Evolutionary conservation across 2,888 invertebrate species (phyloP).

Genomic region (Capitulum mitella): DNA sequence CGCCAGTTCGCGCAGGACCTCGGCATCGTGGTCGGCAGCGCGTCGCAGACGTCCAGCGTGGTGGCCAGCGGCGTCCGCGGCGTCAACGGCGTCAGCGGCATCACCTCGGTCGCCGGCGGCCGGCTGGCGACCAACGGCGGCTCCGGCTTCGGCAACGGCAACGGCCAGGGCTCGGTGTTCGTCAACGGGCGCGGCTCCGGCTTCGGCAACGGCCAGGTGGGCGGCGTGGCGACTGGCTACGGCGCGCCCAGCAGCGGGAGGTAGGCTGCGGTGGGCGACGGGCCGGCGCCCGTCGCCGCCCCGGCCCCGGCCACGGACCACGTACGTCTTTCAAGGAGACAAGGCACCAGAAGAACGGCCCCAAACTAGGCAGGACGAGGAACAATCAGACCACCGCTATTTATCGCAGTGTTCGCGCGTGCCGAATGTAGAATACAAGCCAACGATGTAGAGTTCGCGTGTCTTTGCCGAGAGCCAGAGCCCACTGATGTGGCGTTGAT

Average conservation of each 20-base stretch:
- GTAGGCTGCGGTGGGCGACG: neutral
- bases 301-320: neutral
- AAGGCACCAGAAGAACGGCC: neutral
- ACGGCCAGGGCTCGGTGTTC: constrained; percentile 15
- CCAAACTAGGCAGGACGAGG: neutral
- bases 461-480: too few relatives aligned
- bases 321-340: neutral
- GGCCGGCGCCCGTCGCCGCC: neutral
- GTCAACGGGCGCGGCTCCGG: neutral
- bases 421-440: too few relatives aligned
- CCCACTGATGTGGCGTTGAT: too few relatives aligned
- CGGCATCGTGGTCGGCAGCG: neutral
- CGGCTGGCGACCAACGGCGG: neutral
- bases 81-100: neutral
- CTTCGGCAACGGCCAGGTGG: neutral
- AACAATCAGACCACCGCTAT: too few relatives aligned
- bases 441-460: too few relatives aligned
- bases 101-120: neutral
- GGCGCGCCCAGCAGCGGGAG: constrained; percentile 8
- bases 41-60: neutral
- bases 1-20: neutral
- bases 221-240: constrained; percentile 12
- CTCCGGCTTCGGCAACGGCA: constrained; percentile 14
- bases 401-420: too few relatives aligned
- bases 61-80: too few relatives aligned